These are phyloP conservation scores for Hippopotamus amphibius DNA, from an alignment of 2,113 vertebrate species.

Conservation along the genomic window DNA sequence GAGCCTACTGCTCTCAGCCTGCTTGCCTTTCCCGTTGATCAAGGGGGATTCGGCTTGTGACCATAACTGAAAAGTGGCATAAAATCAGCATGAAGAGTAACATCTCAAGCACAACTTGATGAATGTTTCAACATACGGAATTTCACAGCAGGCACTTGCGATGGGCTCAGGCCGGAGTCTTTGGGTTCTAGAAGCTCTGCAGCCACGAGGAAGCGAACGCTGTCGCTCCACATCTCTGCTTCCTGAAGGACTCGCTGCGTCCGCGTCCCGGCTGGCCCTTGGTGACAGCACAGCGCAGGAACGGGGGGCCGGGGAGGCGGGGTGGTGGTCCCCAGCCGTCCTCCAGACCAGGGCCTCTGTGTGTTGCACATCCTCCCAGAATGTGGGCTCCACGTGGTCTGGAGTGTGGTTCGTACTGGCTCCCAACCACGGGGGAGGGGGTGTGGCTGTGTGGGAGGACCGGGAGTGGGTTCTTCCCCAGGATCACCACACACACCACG, in stretches of 20 bases:
- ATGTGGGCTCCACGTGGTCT: accelerated
- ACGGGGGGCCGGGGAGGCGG: background rate
- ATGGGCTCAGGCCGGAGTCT: background rate
- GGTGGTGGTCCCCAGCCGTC: accelerated
- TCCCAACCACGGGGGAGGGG: background rate
- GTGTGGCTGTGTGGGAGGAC: background rate
- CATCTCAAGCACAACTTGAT: background rate
- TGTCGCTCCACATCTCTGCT: background rate
- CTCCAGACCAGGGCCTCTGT: background rate
- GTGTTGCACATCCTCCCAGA: accelerated
- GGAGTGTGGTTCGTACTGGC: background rate
- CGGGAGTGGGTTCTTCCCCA: background rate
- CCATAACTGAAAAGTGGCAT: background rate
- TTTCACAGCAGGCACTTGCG: background rate
- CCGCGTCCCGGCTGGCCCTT: background rate
- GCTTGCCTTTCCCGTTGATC: background rate
- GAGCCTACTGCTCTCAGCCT: background rate
- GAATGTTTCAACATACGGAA: background rate
- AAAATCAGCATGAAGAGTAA: background rate
- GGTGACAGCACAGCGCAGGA: accelerated
- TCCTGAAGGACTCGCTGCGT: background rate
- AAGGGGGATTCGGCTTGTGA: background rate
- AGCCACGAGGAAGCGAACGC: background rate
- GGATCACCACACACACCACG: background rate
- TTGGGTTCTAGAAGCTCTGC: background rate